These are phyloP conservation scores for Cryptomyrus ogoouensis DNA, from an alignment of 2,113 vertebrate species.

Conservation along the genomic window DNA sequence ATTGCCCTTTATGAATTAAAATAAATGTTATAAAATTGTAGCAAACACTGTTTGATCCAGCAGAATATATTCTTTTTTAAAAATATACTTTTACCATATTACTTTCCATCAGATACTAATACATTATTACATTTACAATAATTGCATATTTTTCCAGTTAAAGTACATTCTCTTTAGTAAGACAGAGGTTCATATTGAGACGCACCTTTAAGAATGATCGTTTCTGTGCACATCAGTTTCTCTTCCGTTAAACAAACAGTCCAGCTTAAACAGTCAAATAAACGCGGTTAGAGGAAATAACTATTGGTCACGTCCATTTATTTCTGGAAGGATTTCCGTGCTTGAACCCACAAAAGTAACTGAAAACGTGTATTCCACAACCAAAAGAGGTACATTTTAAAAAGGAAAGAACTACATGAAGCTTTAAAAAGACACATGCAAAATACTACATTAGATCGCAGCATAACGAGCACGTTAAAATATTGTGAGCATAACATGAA, in stretches of 20 bases:
- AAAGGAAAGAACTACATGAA: background rate
- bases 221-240: background rate
- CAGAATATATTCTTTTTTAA: background rate
- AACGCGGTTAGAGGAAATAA: background rate
- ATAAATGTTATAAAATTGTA: background rate
- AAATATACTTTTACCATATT: background rate
- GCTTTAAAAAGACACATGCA: background rate
- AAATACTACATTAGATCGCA: background rate
- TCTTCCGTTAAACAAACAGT: background rate
- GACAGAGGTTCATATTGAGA: background rate
- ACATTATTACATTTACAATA: background rate
- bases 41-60: background rate
- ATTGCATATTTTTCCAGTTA: background rate
- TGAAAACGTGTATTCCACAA: background rate
- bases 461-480: background rate
- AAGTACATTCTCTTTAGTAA: background rate
- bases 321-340: background rate
- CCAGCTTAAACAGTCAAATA: background rate
- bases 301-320: background rate
- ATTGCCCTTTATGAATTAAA: background rate
- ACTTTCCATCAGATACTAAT: background rate
- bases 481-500: background rate
- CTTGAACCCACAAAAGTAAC: background rate
- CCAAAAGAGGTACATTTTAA: background rate
- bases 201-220: background rate